Conservation (phyloP, 2,888 invertebrate species). For the Lycophotia porphyrea region DNA sequence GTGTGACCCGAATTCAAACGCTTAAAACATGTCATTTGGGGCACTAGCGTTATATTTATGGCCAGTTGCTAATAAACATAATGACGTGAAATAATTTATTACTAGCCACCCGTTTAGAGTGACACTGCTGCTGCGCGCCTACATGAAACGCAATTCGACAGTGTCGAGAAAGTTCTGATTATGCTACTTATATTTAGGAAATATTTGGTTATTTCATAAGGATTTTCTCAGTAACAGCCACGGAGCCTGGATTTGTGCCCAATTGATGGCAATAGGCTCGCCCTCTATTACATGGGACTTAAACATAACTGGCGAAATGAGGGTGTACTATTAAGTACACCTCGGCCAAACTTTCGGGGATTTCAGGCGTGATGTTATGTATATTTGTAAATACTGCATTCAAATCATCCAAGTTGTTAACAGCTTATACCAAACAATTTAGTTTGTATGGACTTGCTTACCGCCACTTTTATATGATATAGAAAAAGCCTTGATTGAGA, state of each 20-base stretch:
- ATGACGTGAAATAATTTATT: conserved; percentile 46
- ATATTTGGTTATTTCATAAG: no score
- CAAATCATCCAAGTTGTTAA: not conserved
- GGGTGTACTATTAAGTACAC: no score
- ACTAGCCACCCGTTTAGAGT: conserved; percentile 12
- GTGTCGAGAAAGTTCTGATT: not conserved
- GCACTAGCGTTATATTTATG: conserved; percentile 48
- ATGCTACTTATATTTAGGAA: not conserved
- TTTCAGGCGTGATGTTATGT: no score
- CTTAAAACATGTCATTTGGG: conserved; percentile 40
- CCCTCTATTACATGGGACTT: no score
- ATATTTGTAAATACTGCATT: not conserved
- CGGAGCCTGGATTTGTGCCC: no score
- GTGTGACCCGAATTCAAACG: conserved; percentile 60
- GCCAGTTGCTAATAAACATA: conserved; percentile 40
- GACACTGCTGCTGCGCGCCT: not conserved
- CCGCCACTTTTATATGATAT: not conserved
- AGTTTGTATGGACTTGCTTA: not conserved
- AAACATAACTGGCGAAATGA: no score
- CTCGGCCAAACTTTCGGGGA: no score
- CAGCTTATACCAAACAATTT: not conserved
- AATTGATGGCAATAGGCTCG: no score
- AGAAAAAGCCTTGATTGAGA: not conserved
- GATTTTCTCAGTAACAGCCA: no score
- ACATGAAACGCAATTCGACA: not conserved